phyloP scores from a whole-genome alignment of 1,140 invertebrate genomes.

The Pemphigus obesinymphae region DNA sequence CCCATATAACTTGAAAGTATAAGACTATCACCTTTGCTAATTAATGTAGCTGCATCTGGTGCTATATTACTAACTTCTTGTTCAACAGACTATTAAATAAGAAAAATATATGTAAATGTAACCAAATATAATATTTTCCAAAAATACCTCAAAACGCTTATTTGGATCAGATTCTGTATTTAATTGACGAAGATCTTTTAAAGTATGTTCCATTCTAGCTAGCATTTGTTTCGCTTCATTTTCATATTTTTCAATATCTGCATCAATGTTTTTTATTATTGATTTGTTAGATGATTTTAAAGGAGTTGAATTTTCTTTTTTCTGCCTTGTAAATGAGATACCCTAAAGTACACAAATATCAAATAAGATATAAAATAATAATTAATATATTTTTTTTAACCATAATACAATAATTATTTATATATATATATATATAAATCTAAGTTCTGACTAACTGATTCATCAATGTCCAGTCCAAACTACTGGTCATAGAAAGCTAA shows the following conservation, averaged over 20 bases:
- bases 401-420: too few species aligned
- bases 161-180: slow-evolving; percentile 32
- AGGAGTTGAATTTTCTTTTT: background rate
- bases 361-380: background rate
- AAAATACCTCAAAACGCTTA: slow-evolving; percentile 24
- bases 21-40: slow-evolving; percentile 71
- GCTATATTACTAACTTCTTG: slow-evolving; percentile 62
- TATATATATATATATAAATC: too few species aligned
- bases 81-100: slow-evolving; percentile 56
- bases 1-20: slow-evolving; percentile 61
- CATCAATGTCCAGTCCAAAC: too few species aligned
- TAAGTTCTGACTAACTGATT: too few species aligned
- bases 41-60: slow-evolving; percentile 71
- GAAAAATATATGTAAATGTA: background rate
- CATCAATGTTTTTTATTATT: slow-evolving; percentile 42
- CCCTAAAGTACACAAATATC: background rate
- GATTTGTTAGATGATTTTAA: slow-evolving; percentile 25
- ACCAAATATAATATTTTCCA: background rate
- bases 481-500: too few species aligned
- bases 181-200: slow-evolving; percentile 34
- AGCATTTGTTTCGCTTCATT: slow-evolving; percentile 42
- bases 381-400: too few species aligned
- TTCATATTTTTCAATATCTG: slow-evolving; percentile 47
- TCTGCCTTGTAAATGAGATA: background rate
- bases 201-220: slow-evolving; percentile 2